phyloP scores from a whole-genome alignment of 2,888 invertebrate species.

The Drosophila anomalata region DNA sequence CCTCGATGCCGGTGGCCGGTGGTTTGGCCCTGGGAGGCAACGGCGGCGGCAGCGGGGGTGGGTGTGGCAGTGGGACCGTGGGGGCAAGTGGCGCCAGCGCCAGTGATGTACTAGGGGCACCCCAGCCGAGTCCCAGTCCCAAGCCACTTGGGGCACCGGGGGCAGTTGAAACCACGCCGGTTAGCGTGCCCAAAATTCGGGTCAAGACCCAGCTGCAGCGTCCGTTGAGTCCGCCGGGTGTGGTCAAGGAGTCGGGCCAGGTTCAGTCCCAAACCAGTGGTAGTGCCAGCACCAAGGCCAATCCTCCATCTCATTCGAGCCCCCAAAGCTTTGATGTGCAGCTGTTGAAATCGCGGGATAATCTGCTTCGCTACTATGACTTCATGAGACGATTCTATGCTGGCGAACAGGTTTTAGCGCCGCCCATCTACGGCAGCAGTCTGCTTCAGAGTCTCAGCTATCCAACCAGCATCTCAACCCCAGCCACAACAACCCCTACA shows the following conservation, averaged over 20 bases:
- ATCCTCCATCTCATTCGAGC: not conserved
- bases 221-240: constrained; percentile 62
- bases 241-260: constrained; percentile 59
- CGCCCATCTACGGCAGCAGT: constrained; percentile 68
- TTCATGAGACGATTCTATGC: constrained; percentile 82
- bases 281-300: constrained; percentile 20
- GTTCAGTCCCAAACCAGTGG: constrained; percentile 8
- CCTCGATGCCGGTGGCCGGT: constrained; percentile 33
- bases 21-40: constrained; percentile 9
- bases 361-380: constrained; percentile 81
- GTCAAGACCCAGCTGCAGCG: constrained; percentile 78
- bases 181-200: constrained; percentile 73
- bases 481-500: constrained; percentile 18
- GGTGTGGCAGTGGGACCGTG: constrained; percentile 6
- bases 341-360: constrained; percentile 78
- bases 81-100: constrained; percentile 34
- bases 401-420: constrained; percentile 73
- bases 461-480: constrained; percentile 49
- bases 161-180: constrained; percentile 43
- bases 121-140: constrained; percentile 31
- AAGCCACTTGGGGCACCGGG: constrained; percentile 8
- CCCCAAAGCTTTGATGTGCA: constrained; percentile 70
- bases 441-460: constrained; percentile 65
- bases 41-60: constrained; percentile 5
- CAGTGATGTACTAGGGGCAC: constrained; percentile 38